Percentiles rank a stretch among this genome's conserved stretches.
phyloP scores from a whole-genome alignment of 2,113 vertebrate species.

The Copsychus sechellarum region DNA sequence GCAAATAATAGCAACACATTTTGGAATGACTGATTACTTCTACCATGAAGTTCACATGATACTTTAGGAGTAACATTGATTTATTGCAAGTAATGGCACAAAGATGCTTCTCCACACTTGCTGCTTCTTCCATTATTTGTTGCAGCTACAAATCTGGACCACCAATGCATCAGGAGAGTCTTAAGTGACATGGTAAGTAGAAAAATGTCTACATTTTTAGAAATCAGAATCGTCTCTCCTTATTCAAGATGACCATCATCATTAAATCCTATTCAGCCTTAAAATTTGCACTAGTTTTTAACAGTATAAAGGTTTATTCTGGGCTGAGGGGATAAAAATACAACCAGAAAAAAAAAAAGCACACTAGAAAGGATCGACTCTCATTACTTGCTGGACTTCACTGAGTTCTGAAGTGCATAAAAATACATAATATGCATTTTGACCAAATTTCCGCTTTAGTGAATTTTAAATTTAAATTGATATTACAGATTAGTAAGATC shows the following conservation, averaged over 20 bases:
- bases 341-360: slow-evolving; percentile 1
- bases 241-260: not conserved
- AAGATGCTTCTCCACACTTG: slow-evolving; percentile 19
- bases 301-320: not conserved
- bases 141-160: not conserved
- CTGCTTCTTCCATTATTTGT: not conserved
- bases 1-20: slow-evolving; percentile 39
- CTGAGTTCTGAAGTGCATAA: not conserved
- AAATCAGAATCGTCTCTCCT: not conserved
- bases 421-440: not conserved
- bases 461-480: not conserved
- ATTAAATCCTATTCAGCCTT: not conserved
- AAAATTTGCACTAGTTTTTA: not conserved
- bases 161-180: not conserved
- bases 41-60: not conserved
- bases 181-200: not conserved
- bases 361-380: not conserved
- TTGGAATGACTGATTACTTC: slow-evolving; percentile 36
- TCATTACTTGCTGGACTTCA: not conserved
- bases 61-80: slow-evolving; percentile 8
- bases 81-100: slow-evolving; percentile 6
- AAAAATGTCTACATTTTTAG: not conserved
- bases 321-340: not conserved
- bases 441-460: not conserved
- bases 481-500: not conserved